Evolutionary conservation across 2,113 vertebrate genomes (phyloP), one percentile per base, ranked within the genome.

Genomic region (Centropristis striata): DNA sequence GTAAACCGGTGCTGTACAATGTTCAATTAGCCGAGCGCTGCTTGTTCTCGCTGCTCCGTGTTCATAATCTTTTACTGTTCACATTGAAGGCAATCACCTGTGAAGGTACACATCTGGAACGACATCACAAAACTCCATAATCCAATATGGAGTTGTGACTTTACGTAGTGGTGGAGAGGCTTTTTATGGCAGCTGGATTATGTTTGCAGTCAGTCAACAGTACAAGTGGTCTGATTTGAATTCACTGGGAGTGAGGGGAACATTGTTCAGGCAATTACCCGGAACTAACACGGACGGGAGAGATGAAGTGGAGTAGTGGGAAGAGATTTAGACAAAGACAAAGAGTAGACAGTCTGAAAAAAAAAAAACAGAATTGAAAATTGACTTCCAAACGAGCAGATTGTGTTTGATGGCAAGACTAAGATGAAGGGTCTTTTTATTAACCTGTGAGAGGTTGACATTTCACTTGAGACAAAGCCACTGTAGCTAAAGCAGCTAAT

Each of bases 261-360:
- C 65, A 71, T 42, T 78, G 75, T 74, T 73, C 66, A 59, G 61
- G 68, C 73, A 86, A 84, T 92, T 86, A 80, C 69, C 65, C 37
- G n/a, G 54, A 68, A 75, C 74, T 49, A 84, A 78, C 60, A 60
- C 44, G 46, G 25, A 76, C 39, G 64, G 47, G 46, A 63, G 44
- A 57, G 49, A 78, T 68, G 53, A 63, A 79, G 64, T 37, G 47
- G 68, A 71, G 59, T 28, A 39, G 49, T 1, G 15, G 25, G 46
- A 53, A 59, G 36, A 68, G 58, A 81, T 79, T 81, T 74, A 78
- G 71, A 63, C 13, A 49, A 64, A 80, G 46, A 67, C 44, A 60
- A 37, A 76, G n/a, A n/a, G 54, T 41, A 55, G 58, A 60, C 11
- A 61, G 16, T 16, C 25, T 27, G n/a, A 49, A 68, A 21, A 4